A percentile compares a stretch with the other conserved stretches of the same genome.
phyloP scores from a whole-genome alignment of 92 coral and sea anemone genomes.

The Blastomussa wellsi region DNA sequence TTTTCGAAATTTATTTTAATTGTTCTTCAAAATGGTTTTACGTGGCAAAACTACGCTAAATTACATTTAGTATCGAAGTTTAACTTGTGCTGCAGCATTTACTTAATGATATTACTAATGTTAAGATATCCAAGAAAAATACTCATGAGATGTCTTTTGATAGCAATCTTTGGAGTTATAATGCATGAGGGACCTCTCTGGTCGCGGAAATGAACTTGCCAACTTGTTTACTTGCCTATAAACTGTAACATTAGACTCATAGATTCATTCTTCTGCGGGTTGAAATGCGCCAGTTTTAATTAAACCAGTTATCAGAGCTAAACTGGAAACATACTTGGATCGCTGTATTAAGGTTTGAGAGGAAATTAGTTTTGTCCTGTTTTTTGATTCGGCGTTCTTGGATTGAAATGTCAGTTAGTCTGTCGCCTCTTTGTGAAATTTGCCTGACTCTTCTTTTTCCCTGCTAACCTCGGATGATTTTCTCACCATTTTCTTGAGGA shows the following conservation, averaged over 20 bases:
- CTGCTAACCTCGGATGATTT: slow-evolving; percentile 66
- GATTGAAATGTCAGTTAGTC: not conserved
- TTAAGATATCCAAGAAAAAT: not conserved
- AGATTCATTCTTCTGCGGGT: not conserved
- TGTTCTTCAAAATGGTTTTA: not conserved
- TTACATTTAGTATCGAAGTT: not conserved
- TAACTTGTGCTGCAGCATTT: not conserved
- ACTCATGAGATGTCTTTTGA: too few relatives aligned
- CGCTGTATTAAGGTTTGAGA: not conserved
- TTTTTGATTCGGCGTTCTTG: not conserved
- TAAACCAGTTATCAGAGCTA: not conserved
- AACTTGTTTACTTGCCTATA: not conserved
- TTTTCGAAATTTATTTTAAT: not conserved
- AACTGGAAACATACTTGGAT: not conserved
- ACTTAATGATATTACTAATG: not conserved
- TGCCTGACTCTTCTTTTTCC: slow-evolving; percentile 62
- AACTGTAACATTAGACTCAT: not conserved
- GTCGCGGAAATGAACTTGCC: not conserved
- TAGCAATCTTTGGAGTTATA: too few relatives aligned
- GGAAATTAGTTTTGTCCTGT: not conserved
- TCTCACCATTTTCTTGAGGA: slow-evolving; percentile 78
- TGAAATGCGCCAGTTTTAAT: not conserved
- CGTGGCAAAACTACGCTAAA: not conserved
- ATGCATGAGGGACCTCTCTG: not conserved
- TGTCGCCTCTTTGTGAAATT: slow-evolving; percentile 7